Evolutionary conservation across 2,888 invertebrate species (phyloP).

Genomic region (Lycaena phlaeas): DNA sequence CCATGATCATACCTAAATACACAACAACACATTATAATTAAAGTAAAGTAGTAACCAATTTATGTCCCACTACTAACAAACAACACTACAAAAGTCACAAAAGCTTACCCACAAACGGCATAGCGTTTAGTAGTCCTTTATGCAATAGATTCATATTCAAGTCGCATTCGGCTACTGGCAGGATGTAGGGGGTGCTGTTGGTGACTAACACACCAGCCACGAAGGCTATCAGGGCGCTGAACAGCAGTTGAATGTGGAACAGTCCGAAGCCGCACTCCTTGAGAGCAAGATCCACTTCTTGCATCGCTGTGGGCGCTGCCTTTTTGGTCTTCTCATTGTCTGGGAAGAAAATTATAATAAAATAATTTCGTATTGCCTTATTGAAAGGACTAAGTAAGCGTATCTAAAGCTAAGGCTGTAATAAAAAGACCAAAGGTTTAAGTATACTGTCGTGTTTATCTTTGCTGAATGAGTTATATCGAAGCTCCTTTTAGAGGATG

Average conservation of each 20-base stretch:
- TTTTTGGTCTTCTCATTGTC: constrained; percentile 17
- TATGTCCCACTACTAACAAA: too few relatives aligned
- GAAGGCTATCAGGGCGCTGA: constrained; percentile 30
- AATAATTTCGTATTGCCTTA: too few relatives aligned
- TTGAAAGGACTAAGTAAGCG: too few relatives aligned
- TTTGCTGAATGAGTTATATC: too few relatives aligned
- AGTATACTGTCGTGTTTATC: too few relatives aligned
- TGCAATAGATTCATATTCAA: constrained; percentile 40
- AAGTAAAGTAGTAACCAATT: too few relatives aligned
- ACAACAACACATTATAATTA: too few relatives aligned
- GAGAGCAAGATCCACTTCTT: constrained; percentile 40
- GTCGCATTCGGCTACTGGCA: constrained; percentile 48
- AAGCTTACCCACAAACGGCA: constrained; percentile 44
- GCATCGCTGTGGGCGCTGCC: constrained; percentile 30
- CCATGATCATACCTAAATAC: constrained; percentile 43
- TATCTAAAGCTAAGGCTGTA: too few relatives aligned
- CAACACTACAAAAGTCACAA: too few relatives aligned
- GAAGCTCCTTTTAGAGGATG: too few relatives aligned
- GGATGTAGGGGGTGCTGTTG: constrained; percentile 34
- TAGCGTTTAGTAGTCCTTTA: constrained; percentile 43
- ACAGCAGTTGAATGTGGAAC: constrained; percentile 39
- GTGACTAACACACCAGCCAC: constrained; percentile 33
- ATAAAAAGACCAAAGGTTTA: too few relatives aligned
- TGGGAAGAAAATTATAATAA: too few relatives aligned
- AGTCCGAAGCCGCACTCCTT: constrained; percentile 40